Base-by-base conservation (phyloP, 92 coral and sea anemone genomes). In the Heteractis magnifica region DNA sequence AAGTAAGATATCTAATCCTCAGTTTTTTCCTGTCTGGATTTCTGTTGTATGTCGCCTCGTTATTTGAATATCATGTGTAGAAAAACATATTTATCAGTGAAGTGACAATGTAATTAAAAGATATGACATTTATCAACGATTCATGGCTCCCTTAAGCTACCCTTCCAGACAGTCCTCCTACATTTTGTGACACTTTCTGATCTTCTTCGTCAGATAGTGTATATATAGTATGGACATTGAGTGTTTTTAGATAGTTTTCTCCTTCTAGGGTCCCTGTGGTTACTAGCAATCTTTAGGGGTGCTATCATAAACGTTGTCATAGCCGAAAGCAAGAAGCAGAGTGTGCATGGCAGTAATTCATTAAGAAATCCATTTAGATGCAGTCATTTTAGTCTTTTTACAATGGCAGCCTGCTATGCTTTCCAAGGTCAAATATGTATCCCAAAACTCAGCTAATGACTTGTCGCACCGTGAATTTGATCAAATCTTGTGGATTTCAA, bases 391-490 rank as follows among this genome's bases (percentile, higher is more conserved):
- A 34, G 44, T 34, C 44, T 34, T 34, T 34, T 34, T 34, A 34
- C 44, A 34, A 34, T 34, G 44, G 44, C 44, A 34, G 44, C 3
- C 44, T 34, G 44, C 3, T 34, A 2, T 34, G 44, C 44, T 34
- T 34, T 2, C 44, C 44, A 34, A 34, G 44, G 44, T 34, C 44
- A 34, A 34, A 34, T 34, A 2, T 34, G 3, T 34, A 34, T 34
- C 44, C 44, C 44, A 34, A 34, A 34, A 34, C 44, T 34, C 44
- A 34, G 44, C 44, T 34, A 34, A 34, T 34, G 44, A 34, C 44
- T 34, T 34, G 44, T 34, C 75, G 87, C 83, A 75, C 58, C 84
- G 51, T 85, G 88, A 26, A 26, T 26, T 26, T 26, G 26, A 26
- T 26, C 0, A 26, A 26, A 26, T 26, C 26, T 26, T 26, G 26